Base-by-base conservation (phyloP, 2,113 vertebrate genomes). In the Panthera tigris region DNA sequence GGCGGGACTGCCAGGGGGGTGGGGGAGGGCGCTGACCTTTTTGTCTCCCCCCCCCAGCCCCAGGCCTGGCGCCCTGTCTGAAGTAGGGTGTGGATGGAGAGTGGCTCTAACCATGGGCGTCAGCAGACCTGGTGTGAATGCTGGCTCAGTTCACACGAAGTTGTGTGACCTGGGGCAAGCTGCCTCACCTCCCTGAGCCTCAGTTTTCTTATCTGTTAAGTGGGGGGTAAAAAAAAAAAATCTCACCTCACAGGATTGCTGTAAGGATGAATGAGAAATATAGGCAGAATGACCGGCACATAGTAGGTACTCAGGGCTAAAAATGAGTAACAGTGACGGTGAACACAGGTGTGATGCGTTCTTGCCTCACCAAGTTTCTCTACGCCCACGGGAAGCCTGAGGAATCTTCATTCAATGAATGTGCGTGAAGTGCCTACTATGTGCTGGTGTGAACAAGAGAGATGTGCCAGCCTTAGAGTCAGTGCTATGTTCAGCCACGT, bases 1-100 rank as follows among this genome's bases (percentile, higher is more conserved):
- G 0, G 3, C 3, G 41, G 21, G 25, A 1, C 29, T 29, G 52
- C 23, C 0, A 45, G 0, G 10, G 12, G 5, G 11, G 11, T 2
- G 6, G 18, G 66, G 4, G 23, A 1, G 33, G 5, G 7, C 1
- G 4, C 14, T 73, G 84, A 18, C 14, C 29, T 48, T 0, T 11
- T 10, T 78, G 48, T 69, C 41, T 39, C 41, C 5, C 89, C 36
- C 89, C 36, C 55, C 29, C 52, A 31, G 13, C 52, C 57, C 65
- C 29, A 61, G 41, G 16, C 52, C 57, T 21, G 50, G 86, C 10
- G 52, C 14, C 57, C 50, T 89, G 73, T 61, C 84, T 4, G 2
- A 13, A 36, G 79, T 15, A 19, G 48, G 57, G 41, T 76, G 48
- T 0, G 2, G 25, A 16, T 25, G 48, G n/a, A 48, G 57, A 31